phyloP scores from a whole-genome alignment of 2,888 invertebrate species.

The Candidula unifasciata region DNA sequence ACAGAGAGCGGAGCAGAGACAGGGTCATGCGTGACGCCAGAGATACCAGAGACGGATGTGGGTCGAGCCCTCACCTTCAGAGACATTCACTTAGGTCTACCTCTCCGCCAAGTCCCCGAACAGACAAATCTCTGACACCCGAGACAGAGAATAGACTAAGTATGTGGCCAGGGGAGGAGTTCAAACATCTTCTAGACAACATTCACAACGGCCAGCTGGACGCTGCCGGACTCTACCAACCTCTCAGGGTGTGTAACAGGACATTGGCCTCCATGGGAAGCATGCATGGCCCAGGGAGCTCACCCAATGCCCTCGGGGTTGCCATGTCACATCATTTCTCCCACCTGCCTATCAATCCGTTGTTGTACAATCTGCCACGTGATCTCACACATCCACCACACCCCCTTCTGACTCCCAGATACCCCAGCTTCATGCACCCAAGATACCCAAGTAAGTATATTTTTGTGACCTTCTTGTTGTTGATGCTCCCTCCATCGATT shows the following conservation, averaged over 20 bases:
- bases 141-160: constrained; percentile 55
- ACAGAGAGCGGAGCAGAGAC: constrained; percentile 17
- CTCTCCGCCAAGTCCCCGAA: constrained; percentile 39
- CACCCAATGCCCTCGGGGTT: constrained; percentile 11
- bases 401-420: constrained; percentile 52
- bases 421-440: constrained; percentile 56
- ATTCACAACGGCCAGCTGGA: constrained; percentile 43
- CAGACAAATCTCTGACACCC: constrained; percentile 54
- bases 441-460: constrained; percentile 55
- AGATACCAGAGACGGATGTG: constrained; percentile 46
- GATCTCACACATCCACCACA: constrained; percentile 53
- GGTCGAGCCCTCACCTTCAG: constrained; percentile 28
- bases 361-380: constrained; percentile 53
- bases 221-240: constrained; percentile 51
- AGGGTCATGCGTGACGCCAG: constrained; percentile 30
- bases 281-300: constrained; percentile 32
- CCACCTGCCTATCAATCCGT: constrained; percentile 52
- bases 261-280: constrained; percentile 50
- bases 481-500: background rate
- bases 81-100: constrained; percentile 38
- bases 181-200: constrained; percentile 53
- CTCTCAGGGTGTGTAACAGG: constrained; percentile 55
- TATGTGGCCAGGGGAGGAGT: constrained; percentile 53
- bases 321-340: constrained; percentile 48
- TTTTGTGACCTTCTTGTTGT: background rate